phyloP scores from a whole-genome alignment of 2,113 vertebrate genomes.

The Pterocles burchelli region DNA sequence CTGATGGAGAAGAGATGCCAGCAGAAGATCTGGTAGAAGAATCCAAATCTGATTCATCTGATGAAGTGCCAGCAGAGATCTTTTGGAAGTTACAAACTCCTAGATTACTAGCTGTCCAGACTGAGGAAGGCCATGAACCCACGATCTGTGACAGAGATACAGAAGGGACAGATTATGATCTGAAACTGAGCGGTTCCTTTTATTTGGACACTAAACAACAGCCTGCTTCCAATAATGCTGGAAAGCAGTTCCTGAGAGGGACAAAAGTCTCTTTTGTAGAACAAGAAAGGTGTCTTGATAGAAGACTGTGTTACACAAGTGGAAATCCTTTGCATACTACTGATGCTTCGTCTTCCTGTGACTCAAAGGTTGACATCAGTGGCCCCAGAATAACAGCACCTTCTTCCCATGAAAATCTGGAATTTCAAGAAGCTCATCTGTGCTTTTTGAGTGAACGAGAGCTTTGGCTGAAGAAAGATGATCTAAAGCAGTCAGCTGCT shows the following conservation, averaged over 20 bases:
- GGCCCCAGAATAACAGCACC: constrained; percentile 62
- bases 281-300: not conserved
- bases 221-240: constrained; percentile 28
- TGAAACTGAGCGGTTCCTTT: constrained; percentile 66
- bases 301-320: not conserved
- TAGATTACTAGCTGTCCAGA: not conserved
- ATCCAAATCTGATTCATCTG: constrained; percentile 61
- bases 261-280: not conserved
- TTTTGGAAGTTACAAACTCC: constrained; percentile 77
- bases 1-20: constrained; percentile 64
- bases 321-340: constrained; percentile 68
- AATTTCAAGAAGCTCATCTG: constrained; percentile 29
- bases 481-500: constrained; percentile 49
- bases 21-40: constrained; percentile 47
- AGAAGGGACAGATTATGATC: constrained; percentile 10
- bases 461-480: constrained; percentile 53
- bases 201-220: constrained; percentile 60
- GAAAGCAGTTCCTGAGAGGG: constrained; percentile 2
- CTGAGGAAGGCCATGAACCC: constrained; percentile 2
- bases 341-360: constrained; percentile 81
- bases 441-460: constrained; percentile 13
- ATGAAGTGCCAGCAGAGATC: constrained; percentile 81
- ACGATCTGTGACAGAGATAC: not conserved
- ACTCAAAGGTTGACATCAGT: constrained; percentile 63
- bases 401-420: constrained; percentile 63